Evolutionary conservation across 2,113 vertebrate genomes (phyloP), one percentile per base, ranked within the genome.

Genomic region (Microtus richardsoni): DNA sequence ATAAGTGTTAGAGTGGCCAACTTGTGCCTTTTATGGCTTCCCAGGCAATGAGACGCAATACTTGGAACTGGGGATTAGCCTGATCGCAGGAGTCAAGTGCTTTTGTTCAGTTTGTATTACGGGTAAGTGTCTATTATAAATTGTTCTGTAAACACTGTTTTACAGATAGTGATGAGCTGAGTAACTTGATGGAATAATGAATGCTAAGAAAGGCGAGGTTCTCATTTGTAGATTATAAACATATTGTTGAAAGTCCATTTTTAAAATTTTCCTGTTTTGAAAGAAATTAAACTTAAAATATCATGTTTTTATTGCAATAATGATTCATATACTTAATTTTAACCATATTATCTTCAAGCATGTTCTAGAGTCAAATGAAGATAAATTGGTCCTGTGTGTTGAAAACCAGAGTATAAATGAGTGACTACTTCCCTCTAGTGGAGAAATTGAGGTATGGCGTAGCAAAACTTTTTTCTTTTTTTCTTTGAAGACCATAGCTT

Each of bases 381-480:
- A 1, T 47, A 73, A 83, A 79, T 41, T 83, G 52, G 58, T 4
- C n/a, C 11, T 26, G 1, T 60, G 4, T 16, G 0, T 0, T 2
- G 10, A 11, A 52, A 44, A 33, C 19, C 36, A 58, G 78, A 95
- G 36, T 89, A 95, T 95, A 89, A 78, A 8, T 92, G 92, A 93
- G 54, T 62, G 79, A 83, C 79, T 95, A 49, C 60, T 97, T 77
- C 71, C 54, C 98, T 97, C 98, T 98, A 93, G 98, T 97, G 98
- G 95, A 17, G 14, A 8, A 41, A 3, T 19, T 12, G 9, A 78
- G 90, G 73, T n/a, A 89, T 93, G 73, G 84, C 89, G 0, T 11
- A 24, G 68, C 49, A 33, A 12, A 91, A 90, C 70, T 19, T 73
- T 52, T 33, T 10, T 19, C 68, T 52, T 33, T 19, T 80, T 10